These are phyloP conservation scores for Danio tinwini DNA, from an alignment of 2,797 vertebrate genomes.

Conservation along the genomic window DNA sequence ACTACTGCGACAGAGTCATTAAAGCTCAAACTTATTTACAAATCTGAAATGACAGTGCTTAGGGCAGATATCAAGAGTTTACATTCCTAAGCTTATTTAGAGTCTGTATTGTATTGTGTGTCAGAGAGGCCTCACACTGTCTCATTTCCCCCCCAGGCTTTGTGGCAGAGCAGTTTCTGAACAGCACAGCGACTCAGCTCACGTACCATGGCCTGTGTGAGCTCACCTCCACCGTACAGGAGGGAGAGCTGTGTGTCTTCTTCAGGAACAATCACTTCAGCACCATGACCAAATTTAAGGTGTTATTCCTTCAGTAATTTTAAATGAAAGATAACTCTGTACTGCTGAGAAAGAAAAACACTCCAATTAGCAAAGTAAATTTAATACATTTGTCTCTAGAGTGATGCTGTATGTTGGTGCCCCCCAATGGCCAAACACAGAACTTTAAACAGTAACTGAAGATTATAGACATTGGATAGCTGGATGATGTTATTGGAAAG, in stretches of 20 bases:
- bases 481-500: not conserved
- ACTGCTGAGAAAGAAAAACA: not conserved
- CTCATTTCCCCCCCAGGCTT: slow-evolving; percentile 79
- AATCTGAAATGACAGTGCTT: not conserved
- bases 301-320: slow-evolving; percentile 57
- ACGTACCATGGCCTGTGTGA: slow-evolving; percentile 98
- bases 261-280: slow-evolving; percentile 99
- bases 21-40: not conserved
- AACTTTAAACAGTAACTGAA: not conserved
- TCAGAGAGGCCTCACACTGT: not conserved
- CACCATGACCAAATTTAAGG: slow-evolving; percentile 99
- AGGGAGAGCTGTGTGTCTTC: slow-evolving; percentile 98
- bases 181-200: slow-evolving; percentile 95
- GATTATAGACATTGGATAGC: not conserved
- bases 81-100: not conserved
- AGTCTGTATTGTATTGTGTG: not conserved
- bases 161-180: slow-evolving; percentile 96
- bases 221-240: slow-evolving; percentile 94
- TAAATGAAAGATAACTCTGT: not conserved
- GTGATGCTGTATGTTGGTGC: slow-evolving; percentile 27
- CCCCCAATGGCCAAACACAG: slow-evolving; percentile 27
- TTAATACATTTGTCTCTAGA: not conserved
- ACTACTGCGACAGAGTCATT: no score
- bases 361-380: not conserved
- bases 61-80: not conserved